A percentile compares a stretch with the other conserved stretches of the same genome.
Evolutionary conservation across 2,113 vertebrate species (phyloP).

Genomic region (Eulemur rufifrons): DNA sequence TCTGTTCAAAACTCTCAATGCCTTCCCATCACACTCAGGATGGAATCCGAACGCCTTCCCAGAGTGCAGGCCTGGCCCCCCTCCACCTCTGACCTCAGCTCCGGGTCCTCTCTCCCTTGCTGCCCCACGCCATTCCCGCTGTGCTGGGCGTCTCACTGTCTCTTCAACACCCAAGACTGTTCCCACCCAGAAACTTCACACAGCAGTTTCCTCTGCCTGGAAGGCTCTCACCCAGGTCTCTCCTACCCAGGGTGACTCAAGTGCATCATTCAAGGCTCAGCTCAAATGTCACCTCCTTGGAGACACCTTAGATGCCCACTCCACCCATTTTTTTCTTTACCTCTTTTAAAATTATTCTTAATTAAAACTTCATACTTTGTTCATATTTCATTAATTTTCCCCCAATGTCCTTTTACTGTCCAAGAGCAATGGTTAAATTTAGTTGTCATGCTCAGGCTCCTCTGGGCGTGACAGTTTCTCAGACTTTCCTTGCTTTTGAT

Average conservation of each 20-base stretch:
- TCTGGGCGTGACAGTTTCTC: background rate
- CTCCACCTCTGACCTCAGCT: background rate
- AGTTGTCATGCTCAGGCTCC: background rate
- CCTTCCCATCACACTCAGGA: background rate
- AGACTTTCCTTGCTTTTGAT: background rate
- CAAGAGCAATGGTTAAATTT: background rate
- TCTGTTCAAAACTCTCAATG: background rate
- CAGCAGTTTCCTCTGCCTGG: background rate
- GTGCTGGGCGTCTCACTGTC: background rate
- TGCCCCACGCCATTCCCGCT: background rate
- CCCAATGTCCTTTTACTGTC: background rate
- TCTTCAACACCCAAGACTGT: background rate
- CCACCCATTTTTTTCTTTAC: background rate
- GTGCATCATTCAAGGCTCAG: background rate
- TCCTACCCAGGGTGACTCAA: background rate
- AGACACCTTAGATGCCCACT: background rate
- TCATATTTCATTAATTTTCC: background rate
- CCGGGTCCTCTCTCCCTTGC: background rate
- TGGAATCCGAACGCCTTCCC: background rate
- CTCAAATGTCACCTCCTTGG: background rate
- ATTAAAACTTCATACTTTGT: background rate
- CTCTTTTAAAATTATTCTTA: background rate
- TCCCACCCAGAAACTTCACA: background rate
- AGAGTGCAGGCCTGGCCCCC: background rate
- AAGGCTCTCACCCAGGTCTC: background rate